Evolutionary conservation across 1,140 invertebrate species (phyloP).

Genomic region (Druon quercuslanigerum): DNA sequence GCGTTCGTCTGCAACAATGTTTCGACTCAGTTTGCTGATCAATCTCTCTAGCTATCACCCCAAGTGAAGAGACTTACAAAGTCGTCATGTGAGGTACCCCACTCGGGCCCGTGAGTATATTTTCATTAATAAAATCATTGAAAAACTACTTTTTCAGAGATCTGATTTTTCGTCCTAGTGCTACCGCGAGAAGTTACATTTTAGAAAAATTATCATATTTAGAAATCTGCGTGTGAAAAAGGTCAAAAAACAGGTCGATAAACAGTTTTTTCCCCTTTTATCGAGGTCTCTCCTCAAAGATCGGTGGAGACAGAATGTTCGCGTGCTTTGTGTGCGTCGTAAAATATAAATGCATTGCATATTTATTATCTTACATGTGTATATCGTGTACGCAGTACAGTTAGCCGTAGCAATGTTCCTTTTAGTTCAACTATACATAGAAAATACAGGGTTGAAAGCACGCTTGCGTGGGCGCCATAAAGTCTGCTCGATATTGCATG

Average conservation of each 20-base stretch:
- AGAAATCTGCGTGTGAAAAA: not conserved
- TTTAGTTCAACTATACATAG: conserved; percentile 28
- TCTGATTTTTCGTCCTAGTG: too few relatives aligned
- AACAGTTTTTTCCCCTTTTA: not conserved
- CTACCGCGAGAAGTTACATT: too few relatives aligned
- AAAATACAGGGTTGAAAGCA: conserved; percentile 48
- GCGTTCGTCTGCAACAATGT: too few relatives aligned
- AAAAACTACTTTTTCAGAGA: too few relatives aligned
- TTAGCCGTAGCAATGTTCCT: not conserved
- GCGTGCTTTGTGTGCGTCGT: not conserved
- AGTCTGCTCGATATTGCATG: conserved; percentile 59
- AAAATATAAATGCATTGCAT: conserved; percentile 13
- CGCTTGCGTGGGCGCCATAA: conserved; percentile 64
- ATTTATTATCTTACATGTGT: not conserved
- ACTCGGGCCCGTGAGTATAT: too few relatives aligned
- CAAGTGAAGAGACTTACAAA: too few relatives aligned
- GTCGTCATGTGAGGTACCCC: too few relatives aligned
- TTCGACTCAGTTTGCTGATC: too few relatives aligned
- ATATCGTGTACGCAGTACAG: conserved; percentile 5
- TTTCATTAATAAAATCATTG: too few relatives aligned
- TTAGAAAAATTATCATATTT: too few relatives aligned
- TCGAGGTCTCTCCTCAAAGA: not conserved
- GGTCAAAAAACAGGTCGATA: conserved; percentile 8
- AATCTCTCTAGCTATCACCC: too few relatives aligned
- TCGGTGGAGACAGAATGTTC: not conserved